These are phyloP conservation scores for Hemicrepidius hirtus DNA, from an alignment of 2,888 invertebrate genomes.

Conservation along the genomic window DNA sequence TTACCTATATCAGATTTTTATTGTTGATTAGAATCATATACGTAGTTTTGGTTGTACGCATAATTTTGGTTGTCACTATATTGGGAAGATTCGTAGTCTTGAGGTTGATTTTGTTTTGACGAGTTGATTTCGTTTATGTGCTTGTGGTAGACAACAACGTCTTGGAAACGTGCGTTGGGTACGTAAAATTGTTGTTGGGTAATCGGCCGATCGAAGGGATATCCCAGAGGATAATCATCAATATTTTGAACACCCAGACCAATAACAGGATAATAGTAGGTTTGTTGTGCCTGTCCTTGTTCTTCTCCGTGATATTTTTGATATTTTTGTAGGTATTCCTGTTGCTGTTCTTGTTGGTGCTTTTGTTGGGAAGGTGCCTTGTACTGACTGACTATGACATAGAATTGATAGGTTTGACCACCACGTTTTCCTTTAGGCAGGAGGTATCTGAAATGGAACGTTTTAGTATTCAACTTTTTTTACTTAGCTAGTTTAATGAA, in stretches of 20 bases:
- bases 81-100: conserved; percentile 3
- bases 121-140: conserved; percentile 18
- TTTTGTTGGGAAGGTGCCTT: conserved; percentile 54
- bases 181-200: conserved; percentile 1
- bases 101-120: conserved; percentile 4
- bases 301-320: conserved; percentile 52
- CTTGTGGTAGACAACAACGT: conserved; percentile 79
- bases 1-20: too few species aligned
- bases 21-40: too few species aligned
- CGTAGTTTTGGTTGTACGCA: not conserved
- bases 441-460: conserved; percentile 70
- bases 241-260: conserved; percentile 55
- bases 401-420: conserved; percentile 77
- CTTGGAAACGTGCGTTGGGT: conserved; percentile 76
- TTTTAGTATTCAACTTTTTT: too few species aligned
- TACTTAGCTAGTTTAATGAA: too few species aligned
- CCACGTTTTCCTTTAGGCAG: conserved; percentile 81
- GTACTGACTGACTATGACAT: conserved; percentile 72
- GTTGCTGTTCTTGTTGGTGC: conserved; percentile 2
- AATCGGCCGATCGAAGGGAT: conserved; percentile 81
- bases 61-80: conserved; percentile 5
- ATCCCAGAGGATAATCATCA: conserved; percentile 81
- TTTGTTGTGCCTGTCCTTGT: conserved; percentile 36
- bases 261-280: conserved; percentile 55
- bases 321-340: conserved; percentile 11